A percentile compares a stretch with the other conserved stretches of the same genome.
phyloP scores from a whole-genome alignment of 2,888 invertebrate species.

The Liopterus haemorrhoidalis region DNA sequence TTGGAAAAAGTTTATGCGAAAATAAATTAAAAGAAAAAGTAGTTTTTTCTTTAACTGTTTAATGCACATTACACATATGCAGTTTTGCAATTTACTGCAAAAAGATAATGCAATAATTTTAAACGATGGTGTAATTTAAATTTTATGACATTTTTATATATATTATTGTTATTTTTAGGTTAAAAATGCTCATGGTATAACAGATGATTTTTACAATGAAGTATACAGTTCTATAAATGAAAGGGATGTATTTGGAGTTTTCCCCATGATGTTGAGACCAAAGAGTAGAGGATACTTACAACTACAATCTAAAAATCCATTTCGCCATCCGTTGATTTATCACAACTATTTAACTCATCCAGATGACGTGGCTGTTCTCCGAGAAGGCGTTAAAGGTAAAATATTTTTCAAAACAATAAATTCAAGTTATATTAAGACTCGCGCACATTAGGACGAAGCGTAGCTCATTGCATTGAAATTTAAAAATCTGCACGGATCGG shows the following conservation, averaged over 20 bases:
- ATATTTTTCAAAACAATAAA: no score
- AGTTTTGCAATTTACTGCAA: neutral
- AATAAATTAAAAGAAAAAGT: no score
- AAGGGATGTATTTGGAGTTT: slow-evolving; percentile 72
- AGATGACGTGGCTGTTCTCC: slow-evolving; percentile 72
- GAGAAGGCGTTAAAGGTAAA: slow-evolving; percentile 86
- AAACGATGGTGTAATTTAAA: neutral
- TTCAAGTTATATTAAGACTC: no score
- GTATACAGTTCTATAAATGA: slow-evolving; percentile 66
- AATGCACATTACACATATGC: no score
- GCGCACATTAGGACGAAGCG: no score
- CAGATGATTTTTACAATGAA: slow-evolving; percentile 74
- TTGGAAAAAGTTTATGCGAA: no score
- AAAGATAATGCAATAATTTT: neutral
- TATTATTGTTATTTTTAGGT: slow-evolving; percentile 47
- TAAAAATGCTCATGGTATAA: slow-evolving; percentile 73
- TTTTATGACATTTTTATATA: neutral
- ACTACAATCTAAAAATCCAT: slow-evolving; percentile 53
- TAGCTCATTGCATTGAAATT: no score
- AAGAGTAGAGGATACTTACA: slow-evolving; percentile 78
- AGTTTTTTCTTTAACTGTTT: no score
- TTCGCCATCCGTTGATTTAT: slow-evolving; percentile 78
- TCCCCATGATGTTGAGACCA: slow-evolving; percentile 85
- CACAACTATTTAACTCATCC: slow-evolving; percentile 89
- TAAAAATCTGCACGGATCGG: no score